Evolutionary conservation across 1,140 invertebrate genomes (phyloP), one percentile per base, ranked within the genome.

Genomic region (Tenebrio molitor): DNA sequence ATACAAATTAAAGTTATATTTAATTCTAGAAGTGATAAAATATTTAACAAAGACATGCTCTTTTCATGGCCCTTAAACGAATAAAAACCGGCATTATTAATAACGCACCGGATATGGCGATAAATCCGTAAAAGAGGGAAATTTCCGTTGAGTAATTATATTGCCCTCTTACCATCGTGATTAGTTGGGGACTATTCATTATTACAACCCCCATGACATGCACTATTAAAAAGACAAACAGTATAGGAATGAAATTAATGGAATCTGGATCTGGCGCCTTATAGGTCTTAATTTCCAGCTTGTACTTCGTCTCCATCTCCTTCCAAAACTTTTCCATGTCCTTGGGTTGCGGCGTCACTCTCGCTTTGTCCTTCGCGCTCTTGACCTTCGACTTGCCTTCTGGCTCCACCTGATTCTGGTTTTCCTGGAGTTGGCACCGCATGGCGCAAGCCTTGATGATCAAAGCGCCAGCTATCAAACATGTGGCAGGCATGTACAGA

Each of bases 401-500:
- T 12, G 25, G 23, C 1, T 81, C 65, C 2, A 73, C 64, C 46
- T 76, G 64, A 29, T 71, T 53, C 58, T 76, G 64, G 29, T 73
- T 53, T 17, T 78, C 74, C 67, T 81, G 77, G 46, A 80, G 41
- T 64, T 77, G 74, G 33, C 92, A 86, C 93, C 93, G 95, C 33
- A 93, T 85, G 0, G 91, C 87, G 81, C 93, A 89, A 3, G 92
- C 92, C 83, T 92, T 91, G 6, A 96, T 86, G 58, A 95, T 88
- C 65, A 95, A 83, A 2, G 91, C 88, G 0, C 89, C 90, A 29
- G 91, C 89, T 44, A 98, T 88, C 1, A 95, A 80, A 67, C 91
- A 92, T 76, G 98, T 86, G 2, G 93, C 91, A 8, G 95, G 92
- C 91, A 97, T 97, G 79, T 98, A 98, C 39, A 95, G 86, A 8